phyloP scores from a whole-genome alignment of 2,113 vertebrate genomes.

The Cavia aperea region DNA sequence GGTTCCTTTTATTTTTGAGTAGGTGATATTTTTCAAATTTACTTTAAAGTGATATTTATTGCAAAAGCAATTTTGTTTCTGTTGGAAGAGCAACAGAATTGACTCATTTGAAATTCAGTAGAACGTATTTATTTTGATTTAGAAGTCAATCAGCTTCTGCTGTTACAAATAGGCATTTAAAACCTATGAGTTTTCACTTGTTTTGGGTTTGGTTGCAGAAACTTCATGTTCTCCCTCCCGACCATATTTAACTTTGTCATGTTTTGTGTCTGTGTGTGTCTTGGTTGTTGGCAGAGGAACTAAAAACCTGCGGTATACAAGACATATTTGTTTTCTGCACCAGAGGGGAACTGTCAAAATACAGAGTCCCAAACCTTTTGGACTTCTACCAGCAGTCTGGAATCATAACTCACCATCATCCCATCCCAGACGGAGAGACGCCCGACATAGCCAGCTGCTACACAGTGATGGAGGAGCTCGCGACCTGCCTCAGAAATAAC shows the following conservation, averaged over 20 bases:
- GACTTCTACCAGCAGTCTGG: conserved; percentile 80
- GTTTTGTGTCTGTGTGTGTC: conserved; percentile 47
- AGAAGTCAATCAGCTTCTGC: conserved; percentile 21
- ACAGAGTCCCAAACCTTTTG: conserved; percentile 86
- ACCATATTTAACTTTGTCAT: conserved; percentile 38
- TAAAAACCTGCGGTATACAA: conserved; percentile 83
- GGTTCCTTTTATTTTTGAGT: background rate
- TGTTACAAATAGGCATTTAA: conserved; percentile 24
- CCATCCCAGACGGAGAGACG: conserved; percentile 81
- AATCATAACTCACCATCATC: conserved; percentile 83
- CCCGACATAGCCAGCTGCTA: conserved; percentile 84
- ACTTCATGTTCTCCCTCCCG: background rate
- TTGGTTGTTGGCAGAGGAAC: conserved; percentile 79
- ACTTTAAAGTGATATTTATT: background rate
- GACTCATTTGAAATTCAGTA: conserved; percentile 29
- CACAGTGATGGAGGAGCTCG: conserved; percentile 83
- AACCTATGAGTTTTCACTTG: background rate
- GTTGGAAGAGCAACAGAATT: background rate
- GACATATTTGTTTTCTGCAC: conserved; percentile 92
- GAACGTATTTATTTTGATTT: conserved; percentile 39
- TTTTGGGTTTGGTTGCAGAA: conserved; percentile 28
- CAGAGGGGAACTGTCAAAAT: conserved; percentile 85
- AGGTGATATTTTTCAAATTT: background rate
- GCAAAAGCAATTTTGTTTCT: background rate
- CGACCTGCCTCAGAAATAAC: conserved; percentile 79